These are phyloP conservation scores for Lacerta agilis DNA, from an alignment of 2,797 vertebrate genomes.

Conservation along the genomic window DNA sequence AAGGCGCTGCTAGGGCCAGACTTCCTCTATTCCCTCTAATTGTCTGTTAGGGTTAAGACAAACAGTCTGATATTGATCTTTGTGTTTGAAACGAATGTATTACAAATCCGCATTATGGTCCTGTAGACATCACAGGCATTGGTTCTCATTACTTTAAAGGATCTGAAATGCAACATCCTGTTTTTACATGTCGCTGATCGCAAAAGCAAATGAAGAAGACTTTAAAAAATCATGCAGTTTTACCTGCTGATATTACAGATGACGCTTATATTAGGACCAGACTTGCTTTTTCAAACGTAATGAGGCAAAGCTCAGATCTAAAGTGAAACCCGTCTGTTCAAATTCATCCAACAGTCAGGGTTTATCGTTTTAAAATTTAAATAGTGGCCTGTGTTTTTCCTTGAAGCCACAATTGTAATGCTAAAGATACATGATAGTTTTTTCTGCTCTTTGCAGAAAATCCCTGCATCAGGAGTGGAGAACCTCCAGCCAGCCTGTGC, in stretches of 20 bases:
- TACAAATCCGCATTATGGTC: slow-evolving; percentile 40
- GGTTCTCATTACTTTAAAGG: slow-evolving; percentile 23
- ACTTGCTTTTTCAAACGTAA: neutral
- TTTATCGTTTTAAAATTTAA: slow-evolving; percentile 30
- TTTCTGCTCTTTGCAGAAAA: neutral
- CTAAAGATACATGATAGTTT: neutral
- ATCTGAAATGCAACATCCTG: slow-evolving; percentile 54
- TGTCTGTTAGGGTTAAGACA: slow-evolving; percentile 67
- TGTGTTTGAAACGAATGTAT: slow-evolving; percentile 51
- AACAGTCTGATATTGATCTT: slow-evolving; percentile 52
- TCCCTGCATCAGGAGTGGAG: neutral
- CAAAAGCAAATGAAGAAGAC: slow-evolving; percentile 17
- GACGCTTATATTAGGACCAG: slow-evolving; percentile 15
- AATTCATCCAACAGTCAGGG: slow-evolving; percentile 27
- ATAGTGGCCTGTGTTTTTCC: slow-evolving; percentile 39
- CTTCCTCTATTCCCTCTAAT: slow-evolving; percentile 64
- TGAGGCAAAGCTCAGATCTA: slow-evolving; percentile 5
- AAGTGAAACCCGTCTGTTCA: neutral
- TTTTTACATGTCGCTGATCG: slow-evolving; percentile 37
- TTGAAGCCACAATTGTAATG: slow-evolving; percentile 19
- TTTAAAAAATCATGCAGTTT: neutral
- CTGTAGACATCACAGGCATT: slow-evolving; percentile 19
- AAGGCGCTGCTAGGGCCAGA: slow-evolving; percentile 60
- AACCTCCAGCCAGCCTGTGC: neutral
- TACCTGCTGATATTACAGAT: slow-evolving; percentile 15